A percentile compares a stretch with the other conserved stretches of the same genome.
Evolutionary conservation across 2,888 invertebrate genomes (phyloP).

Genomic region (Netelia melanura): DNA sequence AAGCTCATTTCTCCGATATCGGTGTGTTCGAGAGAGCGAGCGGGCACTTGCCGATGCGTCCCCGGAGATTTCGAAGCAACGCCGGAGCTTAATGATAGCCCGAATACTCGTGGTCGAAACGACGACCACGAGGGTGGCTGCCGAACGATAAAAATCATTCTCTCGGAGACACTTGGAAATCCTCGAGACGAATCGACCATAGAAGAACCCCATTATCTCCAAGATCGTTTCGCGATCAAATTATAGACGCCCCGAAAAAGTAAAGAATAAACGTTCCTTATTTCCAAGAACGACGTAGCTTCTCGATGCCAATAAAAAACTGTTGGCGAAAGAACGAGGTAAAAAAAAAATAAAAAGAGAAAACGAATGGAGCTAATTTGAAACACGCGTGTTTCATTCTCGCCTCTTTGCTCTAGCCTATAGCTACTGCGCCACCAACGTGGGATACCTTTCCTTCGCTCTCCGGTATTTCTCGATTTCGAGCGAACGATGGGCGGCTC

Average conservation of each 20-base stretch:
- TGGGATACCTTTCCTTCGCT: slow-evolving; percentile 17
- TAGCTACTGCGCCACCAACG: too few relatives aligned
- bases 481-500: not conserved
- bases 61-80: not conserved
- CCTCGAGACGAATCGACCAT: not conserved
- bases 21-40: not conserved
- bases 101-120: slow-evolving; percentile 29
- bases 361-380: slow-evolving; percentile 47
- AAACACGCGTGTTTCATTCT: slow-evolving; percentile 18
- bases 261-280: too few relatives aligned
- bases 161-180: not conserved
- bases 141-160: slow-evolving; percentile 59
- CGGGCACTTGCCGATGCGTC: slow-evolving; percentile 25
- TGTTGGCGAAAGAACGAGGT: not conserved
- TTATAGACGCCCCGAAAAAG: too few relatives aligned
- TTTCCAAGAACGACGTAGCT: not conserved
- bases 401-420: not conserved
- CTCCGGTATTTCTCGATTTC: slow-evolving; percentile 32
- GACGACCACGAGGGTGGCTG: not conserved
- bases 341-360: not conserved
- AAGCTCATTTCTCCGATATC: slow-evolving; percentile 41
- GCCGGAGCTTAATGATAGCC: slow-evolving; percentile 46
- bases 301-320: not conserved
- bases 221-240: too few relatives aligned
- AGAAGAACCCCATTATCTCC: too few relatives aligned